These are phyloP conservation scores for Stichopus chloronotus DNA, from an alignment of 35 echinoderm and acorn worm species.

Conservation along the genomic window DNA sequence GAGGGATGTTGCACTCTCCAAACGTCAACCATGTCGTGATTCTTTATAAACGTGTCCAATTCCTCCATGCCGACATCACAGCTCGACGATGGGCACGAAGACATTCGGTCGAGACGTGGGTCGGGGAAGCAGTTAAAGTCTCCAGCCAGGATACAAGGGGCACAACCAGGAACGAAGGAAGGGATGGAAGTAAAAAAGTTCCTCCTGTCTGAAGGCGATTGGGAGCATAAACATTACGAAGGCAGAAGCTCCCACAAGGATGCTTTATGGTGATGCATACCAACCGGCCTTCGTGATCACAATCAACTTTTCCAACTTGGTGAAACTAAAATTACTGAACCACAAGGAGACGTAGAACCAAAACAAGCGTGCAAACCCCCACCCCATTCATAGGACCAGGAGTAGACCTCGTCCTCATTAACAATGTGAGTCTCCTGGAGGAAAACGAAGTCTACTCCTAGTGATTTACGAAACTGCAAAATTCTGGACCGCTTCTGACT, in stretches of 20 bases:
- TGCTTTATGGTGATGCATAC: neutral
- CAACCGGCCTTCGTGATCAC: neutral
- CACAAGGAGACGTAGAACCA: neutral
- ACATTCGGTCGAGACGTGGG: neutral
- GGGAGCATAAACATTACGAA: neutral
- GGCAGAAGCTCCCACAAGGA: neutral
- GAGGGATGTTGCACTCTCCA: too few species aligned
- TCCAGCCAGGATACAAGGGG: too few species aligned
- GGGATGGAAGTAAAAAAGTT: too few species aligned
- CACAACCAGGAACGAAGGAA: too few species aligned
- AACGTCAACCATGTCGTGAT: too few species aligned
- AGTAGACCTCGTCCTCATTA: neutral
- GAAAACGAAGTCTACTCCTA: neutral
- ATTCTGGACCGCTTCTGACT: too few species aligned
- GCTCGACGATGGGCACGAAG: neutral
- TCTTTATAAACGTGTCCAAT: too few species aligned
- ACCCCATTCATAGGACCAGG: slow-evolving; percentile 20
- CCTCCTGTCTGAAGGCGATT: neutral
- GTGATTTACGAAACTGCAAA: neutral
- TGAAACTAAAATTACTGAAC: neutral
- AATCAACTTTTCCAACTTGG: slow-evolving; percentile 11
- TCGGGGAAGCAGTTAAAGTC: neutral
- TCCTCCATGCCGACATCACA: too few species aligned
- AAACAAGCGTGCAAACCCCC: neutral
- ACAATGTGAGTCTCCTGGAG: neutral